Base-by-base conservation (phyloP, 1,140 invertebrate species). In the Panagrolaimus sp. region DNA sequence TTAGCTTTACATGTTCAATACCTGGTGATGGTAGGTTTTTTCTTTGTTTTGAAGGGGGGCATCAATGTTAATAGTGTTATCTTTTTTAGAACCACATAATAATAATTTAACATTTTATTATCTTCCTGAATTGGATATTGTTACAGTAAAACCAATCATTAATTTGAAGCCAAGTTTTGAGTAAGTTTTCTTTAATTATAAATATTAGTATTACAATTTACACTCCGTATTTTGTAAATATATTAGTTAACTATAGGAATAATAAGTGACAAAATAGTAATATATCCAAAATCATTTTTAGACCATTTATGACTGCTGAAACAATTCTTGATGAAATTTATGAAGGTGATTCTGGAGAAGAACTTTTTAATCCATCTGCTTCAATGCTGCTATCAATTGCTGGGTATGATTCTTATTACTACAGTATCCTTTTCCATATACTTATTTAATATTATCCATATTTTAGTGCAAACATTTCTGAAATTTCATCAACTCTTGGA, bases 241-340 rank as follows among this genome's bases (percentile, higher is more conserved):
- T n/a, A n/a, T n/a, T n/a, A n/a, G n/a, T n/a, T n/a, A n/a, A n/a
- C n/a, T n/a, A n/a, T n/a, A n/a, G n/a, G n/a, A n/a, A n/a, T n/a
- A n/a, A n/a, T n/a, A n/a, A n/a, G n/a, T n/a, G n/a, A n/a, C n/a
- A n/a, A n/a, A n/a, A n/a, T n/a, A n/a, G n/a, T n/a, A n/a, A n/a
- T n/a, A n/a, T n/a, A n/a, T n/a, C n/a, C n/a, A n/a, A n/a, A n/a
- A 38, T 4, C 7, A 38, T 38, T 38, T 38, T 38, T 38, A 38
- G 31, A 7, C 51, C 51, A 11, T 57, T 57, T 20, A 11, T 57
- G 51, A 57, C 20, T n/a, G n/a, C 51, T 20, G 51, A 57, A 20
- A 57, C 51, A 2, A 57, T 57, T 20, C 51, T 57, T 27, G 51
- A 57, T 23, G 51, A 57, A 20, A 57, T 57, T 20, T 57, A 57